phyloP scores from a whole-genome alignment of 2,797 vertebrate species.

The Esox masquinongy region DNA sequence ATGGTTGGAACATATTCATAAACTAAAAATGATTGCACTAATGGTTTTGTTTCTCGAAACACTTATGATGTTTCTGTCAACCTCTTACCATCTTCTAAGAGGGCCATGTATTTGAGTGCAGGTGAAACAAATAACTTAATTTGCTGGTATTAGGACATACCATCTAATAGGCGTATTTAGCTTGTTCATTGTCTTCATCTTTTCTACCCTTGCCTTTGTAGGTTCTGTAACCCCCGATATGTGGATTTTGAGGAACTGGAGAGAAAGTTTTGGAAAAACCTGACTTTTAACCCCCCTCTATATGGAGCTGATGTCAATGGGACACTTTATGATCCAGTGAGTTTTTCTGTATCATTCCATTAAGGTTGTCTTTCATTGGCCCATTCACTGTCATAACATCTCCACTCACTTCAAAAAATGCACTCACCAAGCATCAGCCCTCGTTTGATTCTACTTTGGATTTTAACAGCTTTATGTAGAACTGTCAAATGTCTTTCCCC shows the following conservation, averaged over 20 bases:
- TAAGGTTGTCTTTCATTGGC: background rate
- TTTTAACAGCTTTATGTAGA: background rate
- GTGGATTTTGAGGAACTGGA: slow-evolving; percentile 94
- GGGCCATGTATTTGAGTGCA: too few species aligned
- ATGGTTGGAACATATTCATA: background rate
- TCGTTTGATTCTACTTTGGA: background rate
- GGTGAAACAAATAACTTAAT: too few species aligned
- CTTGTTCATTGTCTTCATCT: background rate
- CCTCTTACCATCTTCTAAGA: too few species aligned
- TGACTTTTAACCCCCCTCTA: slow-evolving; percentile 94
- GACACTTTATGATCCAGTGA: slow-evolving; percentile 90
- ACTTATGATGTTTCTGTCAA: background rate
- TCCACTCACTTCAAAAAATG: background rate
- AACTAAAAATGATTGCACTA: background rate
- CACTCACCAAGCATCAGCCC: background rate
- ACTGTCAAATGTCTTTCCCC: background rate
- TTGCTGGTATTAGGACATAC: too few species aligned
- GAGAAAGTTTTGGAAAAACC: slow-evolving; percentile 97
- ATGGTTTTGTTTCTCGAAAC: background rate
- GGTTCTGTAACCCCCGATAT: slow-evolving; percentile 89
- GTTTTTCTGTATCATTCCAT: slow-evolving; percentile 33
- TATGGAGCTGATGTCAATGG: slow-evolving; percentile 95
- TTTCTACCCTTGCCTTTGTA: slow-evolving; percentile 51
- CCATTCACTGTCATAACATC: background rate
- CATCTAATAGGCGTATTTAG: background rate